Evolutionary conservation across 2,797 vertebrate species (phyloP), one percentile per base, ranked within the genome.

Genomic region (Paguma larvata): DNA sequence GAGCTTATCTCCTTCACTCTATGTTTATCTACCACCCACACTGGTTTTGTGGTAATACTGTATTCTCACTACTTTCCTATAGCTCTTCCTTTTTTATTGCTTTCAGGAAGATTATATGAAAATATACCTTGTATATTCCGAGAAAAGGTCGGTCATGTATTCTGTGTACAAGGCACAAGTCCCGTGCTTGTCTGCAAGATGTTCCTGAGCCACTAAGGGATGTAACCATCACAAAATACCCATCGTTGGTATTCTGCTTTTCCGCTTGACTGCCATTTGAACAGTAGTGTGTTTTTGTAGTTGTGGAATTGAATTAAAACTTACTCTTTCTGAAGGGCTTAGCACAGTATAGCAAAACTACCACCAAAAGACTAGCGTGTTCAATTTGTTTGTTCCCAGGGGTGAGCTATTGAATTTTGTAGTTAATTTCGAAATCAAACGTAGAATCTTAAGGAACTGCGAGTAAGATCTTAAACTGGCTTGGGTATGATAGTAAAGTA

Each of bases 381-480:
- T 78, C 63, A 51, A 56, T 85, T 93, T 65, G n/a, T 91, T 59
- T 67, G 3, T 91, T 93, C 48, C 38, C 53, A 77, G 5, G 53
- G 9, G 56, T 46, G 34, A 78, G 21, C 67, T 80, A 5, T 82
- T 32, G n/a, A 77, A 72, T 89, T 95, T 67, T 91, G 70, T 92
- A 67, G 59, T 88, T 93, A 59, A 95, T 93, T 92, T 84, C 87
- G 62, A 65, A 93, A 91, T 97, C 32, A 63, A 68, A 65, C 68
- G 75, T 96, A 75, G 30, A 59, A 48, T 91, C 25, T 94, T 94
- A 72, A 27, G 30, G 32, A 97, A 34, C 27, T 89, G 12, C 72
- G 83, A 19, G 13, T 73, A 11, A 82, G 48, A 73, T 86, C 30
- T 63, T 92, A 79, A 85, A 67, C 16, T 38, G 53, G 34, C 67